Percentiles rank a stretch among this genome's conserved stretches.
These are phyloP conservation scores for Carollia perspicillata DNA, from an alignment of 2,113 vertebrate genomes.

Conservation along the genomic window DNA sequence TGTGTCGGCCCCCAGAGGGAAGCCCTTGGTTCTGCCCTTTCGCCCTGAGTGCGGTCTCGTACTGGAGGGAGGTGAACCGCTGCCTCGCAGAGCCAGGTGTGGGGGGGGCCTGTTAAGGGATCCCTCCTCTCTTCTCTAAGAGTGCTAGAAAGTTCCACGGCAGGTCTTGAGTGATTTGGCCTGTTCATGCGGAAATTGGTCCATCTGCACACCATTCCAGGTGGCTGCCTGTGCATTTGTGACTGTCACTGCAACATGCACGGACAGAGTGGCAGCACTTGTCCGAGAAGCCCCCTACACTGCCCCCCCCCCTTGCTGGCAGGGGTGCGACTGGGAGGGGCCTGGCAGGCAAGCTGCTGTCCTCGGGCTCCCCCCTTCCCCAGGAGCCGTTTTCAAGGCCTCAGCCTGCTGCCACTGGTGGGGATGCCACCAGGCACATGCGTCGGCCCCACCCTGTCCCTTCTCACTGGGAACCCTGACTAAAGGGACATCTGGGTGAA, in stretches of 20 bases:
- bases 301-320: background rate
- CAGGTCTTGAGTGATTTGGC: background rate
- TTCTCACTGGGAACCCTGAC: background rate
- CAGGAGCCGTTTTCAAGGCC: too few species aligned
- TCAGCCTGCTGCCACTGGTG: background rate
- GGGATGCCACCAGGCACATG: background rate
- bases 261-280: background rate
- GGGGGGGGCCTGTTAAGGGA: background rate
- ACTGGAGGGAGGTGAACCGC: fast-evolving
- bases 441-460: background rate
- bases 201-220: background rate
- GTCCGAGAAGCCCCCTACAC: background rate
- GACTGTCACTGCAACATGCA: fast-evolving
- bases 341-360: background rate
- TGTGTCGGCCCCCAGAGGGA: background rate
- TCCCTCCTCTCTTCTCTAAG: background rate
- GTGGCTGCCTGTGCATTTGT: too few species aligned
- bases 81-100: fast-evolving
- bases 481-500: too few species aligned
- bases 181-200: fast-evolving
- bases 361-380: background rate
- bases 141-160: fast-evolving
- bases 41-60: fast-evolving
- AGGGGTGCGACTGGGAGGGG: background rate
- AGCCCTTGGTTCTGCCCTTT: background rate